A percentile compares a stretch with the other conserved stretches of the same genome.
Conservation (phyloP, 1,140 invertebrate species). For the Trichonephila clavata region DNA sequence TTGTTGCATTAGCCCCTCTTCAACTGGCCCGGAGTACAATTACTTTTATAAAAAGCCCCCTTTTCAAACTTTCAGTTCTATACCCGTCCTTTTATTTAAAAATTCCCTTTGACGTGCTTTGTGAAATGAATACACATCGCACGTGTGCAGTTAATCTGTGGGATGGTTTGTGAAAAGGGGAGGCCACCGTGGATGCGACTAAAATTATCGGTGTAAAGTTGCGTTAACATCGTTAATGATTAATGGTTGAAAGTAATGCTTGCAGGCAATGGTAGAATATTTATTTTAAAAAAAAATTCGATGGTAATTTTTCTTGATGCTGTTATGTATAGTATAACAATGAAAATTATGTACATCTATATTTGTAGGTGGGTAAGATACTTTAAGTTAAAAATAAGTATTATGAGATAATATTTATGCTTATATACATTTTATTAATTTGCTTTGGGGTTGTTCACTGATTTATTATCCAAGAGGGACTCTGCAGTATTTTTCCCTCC, state of each 20-base stretch:
- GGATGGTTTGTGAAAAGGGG: not conserved
- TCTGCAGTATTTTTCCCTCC: too few relatives aligned
- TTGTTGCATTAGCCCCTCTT: not conserved
- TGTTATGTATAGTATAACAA: too few relatives aligned
- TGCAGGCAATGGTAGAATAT: not conserved
- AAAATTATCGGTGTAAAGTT: not conserved
- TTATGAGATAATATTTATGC: too few relatives aligned
- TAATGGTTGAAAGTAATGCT: not conserved
- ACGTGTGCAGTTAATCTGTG: conserved; percentile 15
- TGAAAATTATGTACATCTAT: too few relatives aligned
- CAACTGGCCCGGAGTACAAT: not conserved
- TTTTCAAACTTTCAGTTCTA: not conserved
- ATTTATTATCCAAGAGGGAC: too few relatives aligned
- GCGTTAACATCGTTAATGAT: not conserved
- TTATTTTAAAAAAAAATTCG: too few relatives aligned
- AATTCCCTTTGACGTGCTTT: too few relatives aligned
- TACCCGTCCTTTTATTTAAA: not conserved
- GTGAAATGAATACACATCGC: not conserved
- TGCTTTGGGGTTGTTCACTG: too few relatives aligned
- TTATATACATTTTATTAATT: too few relatives aligned
- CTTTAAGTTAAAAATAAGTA: too few relatives aligned
- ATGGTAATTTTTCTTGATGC: too few relatives aligned
- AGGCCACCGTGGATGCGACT: not conserved
- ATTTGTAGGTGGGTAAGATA: too few relatives aligned
- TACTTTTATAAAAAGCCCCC: not conserved